Base-by-base conservation (phyloP, 2,888 invertebrate species). In the Cryptocheilus praepositus region DNA sequence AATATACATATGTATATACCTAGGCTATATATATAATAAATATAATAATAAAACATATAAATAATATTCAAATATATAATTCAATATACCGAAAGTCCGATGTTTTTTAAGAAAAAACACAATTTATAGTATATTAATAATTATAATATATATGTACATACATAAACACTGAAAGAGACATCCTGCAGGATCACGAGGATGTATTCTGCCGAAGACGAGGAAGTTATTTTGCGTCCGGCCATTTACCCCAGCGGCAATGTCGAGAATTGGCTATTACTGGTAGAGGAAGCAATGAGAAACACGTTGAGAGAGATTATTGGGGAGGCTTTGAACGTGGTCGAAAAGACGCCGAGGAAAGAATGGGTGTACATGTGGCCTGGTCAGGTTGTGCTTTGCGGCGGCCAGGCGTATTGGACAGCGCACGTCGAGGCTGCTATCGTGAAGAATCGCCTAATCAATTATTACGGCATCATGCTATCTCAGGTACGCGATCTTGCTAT, bases 321-420 rank as follows among this genome's bases (percentile, higher is more conserved):
- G 86, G 89, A 90, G 1, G 90, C 92, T 0, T 83, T 92, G n/a
- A 89, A 88, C 0, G 83, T 90, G 44, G 82, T 91, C 7, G 89
- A 85, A 0, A 88, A 87, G 0, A 80, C 89, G 84, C 60, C 81
- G 3, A 78, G 94, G 11, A 90, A 90, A 2, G 87, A 91, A 61
- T 95, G 95, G 95, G 94, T 95, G 45, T 89, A 94, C 62, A 90
- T 91, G 57, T 95, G 95, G 95, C 95, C 95, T 0, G 95, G 95
- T 0, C 95, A 95, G 89, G 92, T 95, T 5, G 94, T 95, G 2
- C 93, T 95, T 55, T 94, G 94, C 1, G 93, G 93, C 36, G 93
- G 93, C 73, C 95, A 94, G 89, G 91, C 92, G 0, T 93, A 92
- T 73, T 95, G 95, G 95, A 94, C 95, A 0, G 91, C 91, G 0